Evolutionary conservation across 2,113 vertebrate species (phyloP).

Genomic region (Perognathus longimembris): DNA sequence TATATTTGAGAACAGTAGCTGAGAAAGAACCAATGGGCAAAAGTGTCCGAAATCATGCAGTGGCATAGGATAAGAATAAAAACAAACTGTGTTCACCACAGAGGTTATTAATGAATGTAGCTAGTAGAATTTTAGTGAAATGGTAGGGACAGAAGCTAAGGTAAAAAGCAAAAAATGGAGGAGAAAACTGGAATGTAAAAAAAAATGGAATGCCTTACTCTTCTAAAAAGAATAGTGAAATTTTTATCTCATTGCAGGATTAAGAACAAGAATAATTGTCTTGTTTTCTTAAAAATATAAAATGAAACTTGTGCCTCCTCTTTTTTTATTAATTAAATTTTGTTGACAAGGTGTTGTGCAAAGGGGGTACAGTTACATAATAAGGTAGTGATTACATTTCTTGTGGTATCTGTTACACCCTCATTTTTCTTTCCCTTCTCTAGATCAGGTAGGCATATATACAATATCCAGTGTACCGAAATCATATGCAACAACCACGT

Average conservation of each 20-base stretch:
- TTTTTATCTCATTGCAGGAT: neutral
- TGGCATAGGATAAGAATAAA: neutral
- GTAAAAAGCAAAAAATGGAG: no score
- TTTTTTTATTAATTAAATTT: no score
- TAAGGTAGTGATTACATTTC: no score
- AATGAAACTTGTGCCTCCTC: no score
- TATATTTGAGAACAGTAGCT: neutral
- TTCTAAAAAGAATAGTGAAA: neutral
- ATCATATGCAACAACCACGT: no score
- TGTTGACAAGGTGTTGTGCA: no score
- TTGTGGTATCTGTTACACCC: no score
- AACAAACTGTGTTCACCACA: neutral
- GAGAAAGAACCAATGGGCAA: neutral
- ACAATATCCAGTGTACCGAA: no score
- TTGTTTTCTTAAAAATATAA: neutral
- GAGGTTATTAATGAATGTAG: neutral
- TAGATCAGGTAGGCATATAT: no score
- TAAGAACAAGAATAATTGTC: conserved; percentile 11
- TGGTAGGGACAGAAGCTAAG: neutral
- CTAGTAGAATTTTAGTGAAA: conserved; percentile 8
- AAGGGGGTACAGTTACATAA: no score
- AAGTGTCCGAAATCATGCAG: neutral
- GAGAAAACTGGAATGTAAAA: neutral
- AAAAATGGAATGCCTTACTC: neutral
- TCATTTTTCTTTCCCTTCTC: no score